Conservation (phyloP, 2,888 invertebrate species). For the Rotaria macrura region DNA sequence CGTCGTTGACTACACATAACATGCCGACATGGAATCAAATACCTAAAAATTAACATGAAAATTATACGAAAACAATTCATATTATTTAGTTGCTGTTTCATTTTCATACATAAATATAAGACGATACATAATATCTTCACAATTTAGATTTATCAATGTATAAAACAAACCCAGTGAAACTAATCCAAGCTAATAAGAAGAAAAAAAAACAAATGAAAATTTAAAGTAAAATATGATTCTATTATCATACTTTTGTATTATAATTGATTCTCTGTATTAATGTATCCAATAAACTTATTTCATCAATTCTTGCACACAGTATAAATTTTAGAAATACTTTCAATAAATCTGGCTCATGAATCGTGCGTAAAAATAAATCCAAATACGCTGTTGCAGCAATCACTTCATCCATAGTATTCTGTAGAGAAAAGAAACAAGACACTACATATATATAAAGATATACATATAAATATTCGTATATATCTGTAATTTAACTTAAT, state of each 20-base stretch:
- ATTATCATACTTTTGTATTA: slow-evolving; percentile 60
- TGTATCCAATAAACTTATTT: slow-evolving; percentile 64
- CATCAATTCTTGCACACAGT: slow-evolving; percentile 66
- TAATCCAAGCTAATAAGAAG: slow-evolving; percentile 13
- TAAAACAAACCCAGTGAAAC: slow-evolving; percentile 50
- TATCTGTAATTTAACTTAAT: neutral
- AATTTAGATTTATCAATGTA: slow-evolving; percentile 76
- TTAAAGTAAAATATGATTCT: neutral
- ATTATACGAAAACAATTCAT: neutral
- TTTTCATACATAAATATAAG: slow-evolving; percentile 59
- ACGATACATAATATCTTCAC: slow-evolving; percentile 89
- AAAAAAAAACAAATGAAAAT: neutral
- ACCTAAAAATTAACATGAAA: slow-evolving; percentile 53
- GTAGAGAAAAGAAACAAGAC: slow-evolving; percentile 51
- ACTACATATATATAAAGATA: no score
- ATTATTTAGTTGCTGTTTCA: no score
- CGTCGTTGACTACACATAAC: slow-evolving; percentile 69
- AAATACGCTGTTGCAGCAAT: slow-evolving; percentile 83
- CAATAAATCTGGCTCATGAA: slow-evolving; percentile 71
- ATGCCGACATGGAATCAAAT: slow-evolving; percentile 69
- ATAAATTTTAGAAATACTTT: slow-evolving; percentile 74
- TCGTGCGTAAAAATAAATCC: slow-evolving; percentile 74
- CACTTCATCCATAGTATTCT: slow-evolving; percentile 76
- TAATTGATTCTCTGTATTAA: slow-evolving; percentile 68
- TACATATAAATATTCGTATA: slow-evolving; percentile 15